phyloP scores from a whole-genome alignment of 1,140 invertebrate species.

The Oryctes rhinoceros region DNA sequence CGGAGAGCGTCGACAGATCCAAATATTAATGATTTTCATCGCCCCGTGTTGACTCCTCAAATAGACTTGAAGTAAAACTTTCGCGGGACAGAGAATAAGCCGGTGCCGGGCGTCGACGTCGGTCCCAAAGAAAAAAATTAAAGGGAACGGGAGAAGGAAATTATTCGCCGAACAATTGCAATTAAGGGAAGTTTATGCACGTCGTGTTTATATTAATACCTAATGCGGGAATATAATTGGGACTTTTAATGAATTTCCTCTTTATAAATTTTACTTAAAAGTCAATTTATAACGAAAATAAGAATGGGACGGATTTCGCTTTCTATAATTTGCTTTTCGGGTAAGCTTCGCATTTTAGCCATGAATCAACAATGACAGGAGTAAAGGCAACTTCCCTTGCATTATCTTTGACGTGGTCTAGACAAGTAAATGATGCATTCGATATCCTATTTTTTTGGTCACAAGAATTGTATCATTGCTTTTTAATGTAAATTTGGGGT shows the following conservation, averaged over 20 bases:
- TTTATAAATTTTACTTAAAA: not conserved
- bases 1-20: slow-evolving; percentile 18
- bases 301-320: not conserved
- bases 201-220: slow-evolving; percentile 10
- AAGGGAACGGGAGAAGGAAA: not conserved
- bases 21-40: slow-evolving; percentile 36
- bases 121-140: not conserved
- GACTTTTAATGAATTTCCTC: not conserved
- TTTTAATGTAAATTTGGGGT: too few species aligned
- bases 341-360: too few species aligned
- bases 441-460: too few species aligned
- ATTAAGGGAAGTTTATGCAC: slow-evolving; percentile 4
- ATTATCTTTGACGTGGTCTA: too few species aligned
- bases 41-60: slow-evolving; percentile 27
- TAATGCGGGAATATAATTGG: not conserved
- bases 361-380: too few species aligned
- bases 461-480: too few species aligned
- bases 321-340: too few species aligned
- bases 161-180: slow-evolving; percentile 1
- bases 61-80: slow-evolving; percentile 28
- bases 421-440: too few species aligned
- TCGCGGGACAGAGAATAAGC: slow-evolving; percentile 3
- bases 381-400: too few species aligned
- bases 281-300: not conserved
- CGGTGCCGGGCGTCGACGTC: not conserved